Evolutionary conservation across 2,113 vertebrate species (phyloP), one percentile per base, ranked within the genome.

Genomic region (Tonatia bakeri): DNA sequence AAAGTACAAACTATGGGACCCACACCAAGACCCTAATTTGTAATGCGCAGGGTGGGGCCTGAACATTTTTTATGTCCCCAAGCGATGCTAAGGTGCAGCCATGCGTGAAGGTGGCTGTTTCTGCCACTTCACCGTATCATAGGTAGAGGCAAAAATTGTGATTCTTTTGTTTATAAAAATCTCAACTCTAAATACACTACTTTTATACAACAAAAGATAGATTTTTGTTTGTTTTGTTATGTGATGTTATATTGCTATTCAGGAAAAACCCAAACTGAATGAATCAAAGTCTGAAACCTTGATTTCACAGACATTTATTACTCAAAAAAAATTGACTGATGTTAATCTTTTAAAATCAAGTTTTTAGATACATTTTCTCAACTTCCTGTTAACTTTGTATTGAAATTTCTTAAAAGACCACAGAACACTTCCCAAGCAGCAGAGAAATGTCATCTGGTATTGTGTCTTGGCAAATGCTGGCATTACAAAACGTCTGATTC

Each of bases 361-460:
- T 43, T 94, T 88, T 82, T 90, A 85, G 61, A 83, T 16, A 69
- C 47, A 82, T 80, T 91, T 86, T 86, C 43, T 81, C 87, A 83
- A 54, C 40, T 94, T 28, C 19, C 80, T 92, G 24, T 50, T 65
- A 81, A 77, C 15, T 82, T 87, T 67, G n/a, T 77, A 5, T 77
- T 94, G 54, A 83, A 83, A 43, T 81, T 61, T 90, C 72, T 93
- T 84, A 20, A 56, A 64, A 19, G 75, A 84, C n/a, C 81, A 64
- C 16, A 2, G 31, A 83, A 50, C 40, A 81, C 9, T 54, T 86
- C 16, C 59, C 87, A 73, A 77, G 83, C 50, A 79, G 54, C 56
- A 88, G 70, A 76, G 38, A 96, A 90, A 81, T 52, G 19, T 52
- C 47, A 77, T 54, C 72, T 76, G 72, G 24, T 26, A 24, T 82